phyloP scores from a whole-genome alignment of 2,113 vertebrate genomes.

The Dasyurus viverrinus region DNA sequence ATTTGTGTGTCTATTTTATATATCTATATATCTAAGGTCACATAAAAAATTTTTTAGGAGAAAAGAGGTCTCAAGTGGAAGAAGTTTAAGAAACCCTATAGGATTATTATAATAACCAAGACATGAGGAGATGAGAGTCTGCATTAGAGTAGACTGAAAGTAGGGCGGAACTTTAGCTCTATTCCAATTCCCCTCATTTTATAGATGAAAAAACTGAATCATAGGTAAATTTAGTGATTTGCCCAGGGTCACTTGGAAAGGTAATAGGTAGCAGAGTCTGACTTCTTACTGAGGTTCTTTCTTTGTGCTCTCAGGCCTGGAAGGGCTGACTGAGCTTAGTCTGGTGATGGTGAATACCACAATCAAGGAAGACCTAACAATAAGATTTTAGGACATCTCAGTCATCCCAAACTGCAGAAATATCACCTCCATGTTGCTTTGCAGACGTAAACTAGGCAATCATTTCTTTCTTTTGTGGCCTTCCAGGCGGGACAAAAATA shows the following conservation, averaged over 20 bases:
- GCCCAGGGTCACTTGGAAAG: neutral
- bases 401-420: neutral
- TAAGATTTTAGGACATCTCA: neutral
- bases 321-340: neutral
- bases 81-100: too few relatives aligned
- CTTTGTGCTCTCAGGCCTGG: neutral
- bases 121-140: neutral
- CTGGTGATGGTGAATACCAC: neutral
- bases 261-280: neutral
- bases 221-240: neutral
- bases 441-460: neutral
- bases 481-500: neutral
- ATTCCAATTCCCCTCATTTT: neutral
- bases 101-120: neutral
- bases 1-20: too few relatives aligned
- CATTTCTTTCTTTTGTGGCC: neutral
- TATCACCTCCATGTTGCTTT: neutral
- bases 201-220: neutral
- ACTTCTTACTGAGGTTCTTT: neutral
- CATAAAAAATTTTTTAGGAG: too few relatives aligned
- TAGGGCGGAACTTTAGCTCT: neutral
- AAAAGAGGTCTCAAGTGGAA: too few relatives aligned
- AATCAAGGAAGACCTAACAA: neutral
- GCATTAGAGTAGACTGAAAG: neutral
- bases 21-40: too few relatives aligned